phyloP scores from a whole-genome alignment of 2,888 invertebrate species.

The Nipponacmea schrenckii region DNA sequence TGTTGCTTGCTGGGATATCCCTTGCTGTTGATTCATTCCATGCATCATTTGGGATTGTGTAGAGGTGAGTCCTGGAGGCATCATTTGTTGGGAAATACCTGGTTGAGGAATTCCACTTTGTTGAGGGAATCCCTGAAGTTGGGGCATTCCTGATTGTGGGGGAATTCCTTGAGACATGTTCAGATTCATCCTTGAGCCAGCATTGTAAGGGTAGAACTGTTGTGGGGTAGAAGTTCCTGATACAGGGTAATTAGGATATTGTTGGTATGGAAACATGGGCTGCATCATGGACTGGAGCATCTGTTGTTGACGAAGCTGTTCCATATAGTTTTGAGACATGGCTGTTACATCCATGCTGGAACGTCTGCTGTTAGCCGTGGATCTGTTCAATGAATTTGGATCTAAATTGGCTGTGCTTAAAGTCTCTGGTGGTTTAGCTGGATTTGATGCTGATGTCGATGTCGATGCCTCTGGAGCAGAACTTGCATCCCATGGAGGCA shows the following conservation, averaged over 20 bases:
- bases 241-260: background rate
- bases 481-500: conserved; percentile 10
- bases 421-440: too few relatives aligned
- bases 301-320: conserved; percentile 27
- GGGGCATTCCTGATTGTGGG: conserved; percentile 3
- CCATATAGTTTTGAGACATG: conserved; percentile 30
- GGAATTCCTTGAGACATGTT: background rate
- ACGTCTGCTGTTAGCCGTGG: conserved; percentile 35
- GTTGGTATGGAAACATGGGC: conserved; percentile 7
- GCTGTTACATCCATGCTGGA: conserved; percentile 38
- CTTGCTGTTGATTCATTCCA: background rate
- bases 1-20: background rate
- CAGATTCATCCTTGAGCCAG: background rate
- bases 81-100: background rate
- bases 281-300: conserved; percentile 18
- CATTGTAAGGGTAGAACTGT: background rate
- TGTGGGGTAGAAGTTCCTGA: background rate
- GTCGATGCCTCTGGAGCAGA: background rate
- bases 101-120: background rate
- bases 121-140: conserved; percentile 1
- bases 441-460: too few relatives aligned
- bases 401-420: conserved; percentile 2
- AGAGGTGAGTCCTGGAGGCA: background rate
- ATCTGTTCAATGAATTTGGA: conserved; percentile 19
- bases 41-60: background rate